Conservation (phyloP, 1,140 invertebrate genomes). For the Matsumurasca onukii region DNA sequence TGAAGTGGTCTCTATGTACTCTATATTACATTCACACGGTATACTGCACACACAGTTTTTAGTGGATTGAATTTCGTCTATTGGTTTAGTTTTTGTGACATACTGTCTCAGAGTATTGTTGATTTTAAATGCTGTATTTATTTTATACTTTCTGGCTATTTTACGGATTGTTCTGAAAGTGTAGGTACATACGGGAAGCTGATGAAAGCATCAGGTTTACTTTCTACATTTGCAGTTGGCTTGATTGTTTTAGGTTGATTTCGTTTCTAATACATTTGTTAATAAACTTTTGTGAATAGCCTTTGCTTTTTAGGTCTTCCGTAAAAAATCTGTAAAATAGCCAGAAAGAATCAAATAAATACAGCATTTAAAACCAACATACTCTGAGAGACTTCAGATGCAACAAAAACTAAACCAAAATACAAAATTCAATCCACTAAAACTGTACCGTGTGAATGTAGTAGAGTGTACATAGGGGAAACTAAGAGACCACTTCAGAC, state of each 20-base stretch:
- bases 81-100: not conserved
- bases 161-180: not conserved
- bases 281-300: no score
- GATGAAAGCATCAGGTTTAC: not conserved
- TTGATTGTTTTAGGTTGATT: no score
- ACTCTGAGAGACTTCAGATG: not conserved
- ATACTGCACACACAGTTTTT: not conserved
- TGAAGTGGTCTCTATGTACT: not conserved
- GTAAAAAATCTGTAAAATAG: not conserved
- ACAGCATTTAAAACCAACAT: not conserved
- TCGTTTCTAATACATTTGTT: no score
- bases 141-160: slow-evolving; percentile 2
- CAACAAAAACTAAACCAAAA: not conserved
- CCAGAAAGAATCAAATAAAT: not conserved
- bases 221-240: no score
- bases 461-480: no score
- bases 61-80: not conserved
- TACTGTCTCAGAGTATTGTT: not conserved
- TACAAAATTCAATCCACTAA: not conserved
- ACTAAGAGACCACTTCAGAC: not conserved
- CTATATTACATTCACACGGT: not conserved
- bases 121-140: not conserved
- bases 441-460: not conserved
- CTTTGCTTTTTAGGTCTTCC: no score
- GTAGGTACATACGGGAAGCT: not conserved